Percentiles rank a stretch among this genome's conserved stretches.
Conservation (phyloP, 2,113 vertebrate species). For the Mirounga angustirostris region DNA sequence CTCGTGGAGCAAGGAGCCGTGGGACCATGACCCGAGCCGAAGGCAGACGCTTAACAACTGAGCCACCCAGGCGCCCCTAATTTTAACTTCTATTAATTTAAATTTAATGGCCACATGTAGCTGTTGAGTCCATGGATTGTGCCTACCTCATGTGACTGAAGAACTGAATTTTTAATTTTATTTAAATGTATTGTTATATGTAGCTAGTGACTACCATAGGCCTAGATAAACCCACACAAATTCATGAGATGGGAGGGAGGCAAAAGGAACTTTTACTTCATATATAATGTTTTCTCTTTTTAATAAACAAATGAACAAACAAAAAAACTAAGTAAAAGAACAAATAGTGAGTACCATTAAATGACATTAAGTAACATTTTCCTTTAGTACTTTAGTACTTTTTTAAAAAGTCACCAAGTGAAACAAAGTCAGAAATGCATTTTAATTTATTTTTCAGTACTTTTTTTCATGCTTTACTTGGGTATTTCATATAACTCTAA, state of each 20-base stretch:
- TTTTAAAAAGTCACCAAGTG: not conserved
- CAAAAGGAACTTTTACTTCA: conserved; percentile 21
- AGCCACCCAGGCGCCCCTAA: not conserved
- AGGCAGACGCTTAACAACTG: no score
- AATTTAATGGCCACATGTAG: not conserved
- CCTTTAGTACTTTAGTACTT: not conserved
- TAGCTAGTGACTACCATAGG: not conserved
- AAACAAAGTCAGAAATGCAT: conserved; percentile 44
- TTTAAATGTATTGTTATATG: not conserved
- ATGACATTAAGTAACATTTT: conserved; percentile 25
- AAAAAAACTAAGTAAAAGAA: conserved; percentile 31
- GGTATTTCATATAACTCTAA: not conserved
- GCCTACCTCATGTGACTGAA: not conserved
- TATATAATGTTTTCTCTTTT: not conserved
- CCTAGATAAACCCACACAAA: not conserved
- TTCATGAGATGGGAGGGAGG: not conserved
- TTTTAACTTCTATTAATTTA: conserved; percentile 43
- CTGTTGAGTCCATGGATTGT: not conserved
- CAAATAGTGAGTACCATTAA: not conserved
- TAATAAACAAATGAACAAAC: not conserved
- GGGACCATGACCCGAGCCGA: no score
- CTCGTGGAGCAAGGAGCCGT: no score
- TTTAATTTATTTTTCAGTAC: not conserved
- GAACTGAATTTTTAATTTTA: conserved; percentile 35
- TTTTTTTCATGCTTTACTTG: conserved; percentile 23